phyloP scores from a whole-genome alignment of 2,888 invertebrate genomes.

The Agriopis marginaria region DNA sequence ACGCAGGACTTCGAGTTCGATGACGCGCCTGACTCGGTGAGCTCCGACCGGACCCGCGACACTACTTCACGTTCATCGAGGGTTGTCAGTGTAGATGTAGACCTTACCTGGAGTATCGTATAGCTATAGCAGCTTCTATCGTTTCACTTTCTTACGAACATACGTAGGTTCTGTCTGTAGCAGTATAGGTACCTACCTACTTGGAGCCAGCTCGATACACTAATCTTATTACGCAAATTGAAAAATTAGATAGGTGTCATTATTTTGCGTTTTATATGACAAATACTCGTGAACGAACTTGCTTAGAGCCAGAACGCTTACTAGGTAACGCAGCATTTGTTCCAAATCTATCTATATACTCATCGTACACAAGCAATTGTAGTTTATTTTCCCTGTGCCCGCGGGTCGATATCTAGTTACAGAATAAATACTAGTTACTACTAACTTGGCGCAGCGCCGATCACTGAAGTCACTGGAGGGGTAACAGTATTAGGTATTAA shows the following conservation, averaged over 20 bases:
- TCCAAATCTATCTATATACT: no score
- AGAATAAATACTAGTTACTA: not conserved
- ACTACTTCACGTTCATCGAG: not conserved
- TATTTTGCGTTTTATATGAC: no score
- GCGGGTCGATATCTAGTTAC: slow-evolving; percentile 31
- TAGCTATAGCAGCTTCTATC: not conserved
- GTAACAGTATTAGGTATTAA: not conserved
- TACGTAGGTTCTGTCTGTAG: not conserved
- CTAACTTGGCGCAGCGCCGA: slow-evolving; percentile 3
- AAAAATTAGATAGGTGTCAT: no score
- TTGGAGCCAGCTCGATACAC: not conserved
- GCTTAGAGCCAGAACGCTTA: no score
- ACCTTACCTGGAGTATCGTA: not conserved
- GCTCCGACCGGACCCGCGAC: slow-evolving; percentile 14
- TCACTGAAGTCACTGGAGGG: not conserved
- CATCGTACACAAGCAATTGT: no score
- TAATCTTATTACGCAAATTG: not conserved
- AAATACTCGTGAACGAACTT: no score
- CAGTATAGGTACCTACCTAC: no score
- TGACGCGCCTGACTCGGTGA: slow-evolving; percentile 71
- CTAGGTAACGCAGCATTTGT: no score
- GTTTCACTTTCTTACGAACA: not conserved
- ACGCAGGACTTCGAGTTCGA: slow-evolving; percentile 80
- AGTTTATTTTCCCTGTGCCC: not conserved
- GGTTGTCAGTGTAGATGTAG: no score